Conservation (phyloP, 2,888 invertebrate species). For the Rhamphomyia laevipes region DNA sequence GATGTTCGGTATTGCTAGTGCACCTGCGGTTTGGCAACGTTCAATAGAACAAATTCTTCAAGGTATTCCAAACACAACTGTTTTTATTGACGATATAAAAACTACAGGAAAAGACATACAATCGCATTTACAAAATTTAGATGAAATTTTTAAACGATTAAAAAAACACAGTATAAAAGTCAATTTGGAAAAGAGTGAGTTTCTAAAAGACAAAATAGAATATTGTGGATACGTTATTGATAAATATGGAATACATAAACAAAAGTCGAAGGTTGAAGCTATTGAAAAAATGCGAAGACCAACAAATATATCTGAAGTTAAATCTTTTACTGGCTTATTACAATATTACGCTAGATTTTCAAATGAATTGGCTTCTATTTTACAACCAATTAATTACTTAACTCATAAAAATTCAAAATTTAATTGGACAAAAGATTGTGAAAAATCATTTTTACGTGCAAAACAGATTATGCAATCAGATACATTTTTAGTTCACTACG, state of each 20-base stretch:
- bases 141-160: conserved; percentile 17
- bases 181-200: conserved; percentile 24
- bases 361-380: conserved; percentile 12
- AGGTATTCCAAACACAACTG: conserved; percentile 20
- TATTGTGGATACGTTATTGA: conserved; percentile 25
- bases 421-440: conserved; percentile 16
- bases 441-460: conserved; percentile 15
- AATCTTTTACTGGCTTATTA: conserved; percentile 23
- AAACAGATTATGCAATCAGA: conserved; percentile 19
- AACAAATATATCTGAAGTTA: conserved; percentile 15
- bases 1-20: conserved; percentile 28
- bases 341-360: conserved; percentile 21
- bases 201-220: conserved; percentile 22
- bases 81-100: conserved; percentile 24
- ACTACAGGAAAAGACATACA: conserved; percentile 17
- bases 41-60: conserved; percentile 24
- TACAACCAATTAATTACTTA: conserved; percentile 20
- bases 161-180: conserved; percentile 17
- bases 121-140: conserved; percentile 17
- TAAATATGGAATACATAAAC: conserved; percentile 13
- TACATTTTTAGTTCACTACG: too few relatives aligned
- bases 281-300: conserved; percentile 18
- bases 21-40: conserved; percentile 27
- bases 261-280: conserved; percentile 21
- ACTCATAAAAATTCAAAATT: conserved; percentile 15